phyloP scores from a whole-genome alignment of 2,113 vertebrate genomes.

The Gasterosteus nipponicus region DNA sequence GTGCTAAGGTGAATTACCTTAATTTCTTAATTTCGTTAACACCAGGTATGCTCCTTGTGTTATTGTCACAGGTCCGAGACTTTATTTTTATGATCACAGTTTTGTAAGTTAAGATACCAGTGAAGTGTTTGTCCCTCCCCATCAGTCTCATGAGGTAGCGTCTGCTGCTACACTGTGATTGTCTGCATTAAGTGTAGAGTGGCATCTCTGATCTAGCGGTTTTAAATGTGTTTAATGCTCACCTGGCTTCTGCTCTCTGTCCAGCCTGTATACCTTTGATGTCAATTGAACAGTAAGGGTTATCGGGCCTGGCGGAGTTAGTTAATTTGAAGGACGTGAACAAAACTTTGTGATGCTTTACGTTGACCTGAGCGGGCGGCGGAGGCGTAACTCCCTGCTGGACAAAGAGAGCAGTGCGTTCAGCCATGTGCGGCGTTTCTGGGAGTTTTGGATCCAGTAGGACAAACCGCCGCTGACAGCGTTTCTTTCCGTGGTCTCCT shows the following conservation, averaged over 20 bases:
- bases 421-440: slow-evolving; percentile 48
- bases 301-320: slow-evolving; percentile 61
- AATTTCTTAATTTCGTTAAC: slow-evolving; percentile 29
- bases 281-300: slow-evolving; percentile 48
- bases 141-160: slow-evolving; percentile 58
- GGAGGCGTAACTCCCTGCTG: neutral
- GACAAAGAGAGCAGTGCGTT: slow-evolving; percentile 18
- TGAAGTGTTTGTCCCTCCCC: slow-evolving; percentile 67
- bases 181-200: slow-evolving; percentile 42
- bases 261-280: slow-evolving; percentile 47
- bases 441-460: neutral
- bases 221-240: slow-evolving; percentile 18
- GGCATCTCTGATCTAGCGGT: slow-evolving; percentile 35
- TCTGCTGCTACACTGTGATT: slow-evolving; percentile 74
- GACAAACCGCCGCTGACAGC: slow-evolving; percentile 3
- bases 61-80: slow-evolving; percentile 52
- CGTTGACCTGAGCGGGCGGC: neutral
- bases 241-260: slow-evolving; percentile 37
- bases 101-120: slow-evolving; percentile 67
- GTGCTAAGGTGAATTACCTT: slow-evolving; percentile 60
- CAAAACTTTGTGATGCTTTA: slow-evolving; percentile 26
- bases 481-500: slow-evolving; percentile 4
- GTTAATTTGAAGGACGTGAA: slow-evolving; percentile 54
- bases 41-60: slow-evolving; percentile 56
- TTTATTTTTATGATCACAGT: slow-evolving; percentile 65